These are phyloP conservation scores for Cephus nigrinus DNA, from an alignment of 2,888 invertebrate species.

Conservation along the genomic window DNA sequence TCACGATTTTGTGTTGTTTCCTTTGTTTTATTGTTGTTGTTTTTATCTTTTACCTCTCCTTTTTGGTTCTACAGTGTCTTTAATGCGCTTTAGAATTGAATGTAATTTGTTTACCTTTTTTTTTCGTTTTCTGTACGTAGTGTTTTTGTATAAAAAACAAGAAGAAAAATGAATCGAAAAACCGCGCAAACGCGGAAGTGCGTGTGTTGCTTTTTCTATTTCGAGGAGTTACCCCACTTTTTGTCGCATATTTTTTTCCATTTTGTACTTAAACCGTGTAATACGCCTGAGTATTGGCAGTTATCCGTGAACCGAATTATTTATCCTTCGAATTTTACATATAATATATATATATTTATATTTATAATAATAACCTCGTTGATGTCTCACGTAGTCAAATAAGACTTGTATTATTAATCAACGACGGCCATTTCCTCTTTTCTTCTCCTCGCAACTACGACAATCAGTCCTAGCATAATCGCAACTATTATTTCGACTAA, in stretches of 20 bases:
- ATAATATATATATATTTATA: constrained; percentile 18
- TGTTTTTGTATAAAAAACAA: constrained; percentile 19
- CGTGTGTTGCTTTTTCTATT: constrained; percentile 10
- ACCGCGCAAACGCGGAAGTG: constrained; percentile 22
- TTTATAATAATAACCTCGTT: constrained; percentile 1
- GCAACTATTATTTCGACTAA: background rate
- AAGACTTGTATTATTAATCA: constrained; percentile 17
- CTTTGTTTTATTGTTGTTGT: constrained; percentile 15
- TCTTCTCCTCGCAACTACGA: constrained; percentile 4
- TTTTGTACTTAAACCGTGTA: constrained; percentile 62
- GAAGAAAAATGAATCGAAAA: constrained; percentile 24
- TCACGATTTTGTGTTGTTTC: constrained; percentile 16
- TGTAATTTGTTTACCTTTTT: constrained; percentile 8
- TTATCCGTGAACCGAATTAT: constrained; percentile 29
- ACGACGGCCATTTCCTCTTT: constrained; percentile 13
- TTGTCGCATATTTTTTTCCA: background rate
- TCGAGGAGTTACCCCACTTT: background rate
- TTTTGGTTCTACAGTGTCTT: constrained; percentile 15
- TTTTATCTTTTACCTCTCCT: constrained; percentile 27
- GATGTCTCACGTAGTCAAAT: background rate
- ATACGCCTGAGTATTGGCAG: constrained; percentile 59
- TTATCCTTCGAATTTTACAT: constrained; percentile 5
- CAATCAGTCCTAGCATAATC: background rate
- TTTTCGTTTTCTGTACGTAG: constrained; percentile 1
- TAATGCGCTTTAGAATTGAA: constrained; percentile 22